Evolutionary conservation across 1,140 invertebrate species (phyloP).

Genomic region (Neodiprion lecontei): DNA sequence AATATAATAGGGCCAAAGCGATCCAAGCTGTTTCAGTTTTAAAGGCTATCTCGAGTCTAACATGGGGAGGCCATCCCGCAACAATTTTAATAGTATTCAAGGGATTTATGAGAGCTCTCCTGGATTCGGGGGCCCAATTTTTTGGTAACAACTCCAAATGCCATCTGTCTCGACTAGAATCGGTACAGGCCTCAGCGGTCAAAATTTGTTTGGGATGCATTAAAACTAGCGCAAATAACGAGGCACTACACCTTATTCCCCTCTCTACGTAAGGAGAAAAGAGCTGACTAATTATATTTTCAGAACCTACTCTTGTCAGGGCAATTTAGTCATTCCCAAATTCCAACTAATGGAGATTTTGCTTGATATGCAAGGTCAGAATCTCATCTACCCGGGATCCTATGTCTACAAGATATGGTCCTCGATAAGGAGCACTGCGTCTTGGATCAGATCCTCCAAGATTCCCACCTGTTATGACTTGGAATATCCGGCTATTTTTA

Average conservation of each 20-base stretch:
- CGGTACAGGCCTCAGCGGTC: not conserved
- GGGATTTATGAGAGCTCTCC: conserved; percentile 17
- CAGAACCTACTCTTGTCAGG: not conserved
- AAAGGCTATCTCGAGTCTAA: conserved; percentile 18
- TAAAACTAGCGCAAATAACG: not conserved
- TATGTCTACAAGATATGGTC: no score
- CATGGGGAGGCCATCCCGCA: conserved; percentile 25
- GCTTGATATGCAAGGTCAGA: no score
- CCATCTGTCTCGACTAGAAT: not conserved
- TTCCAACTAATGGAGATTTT: not conserved
- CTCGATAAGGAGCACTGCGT: no score
- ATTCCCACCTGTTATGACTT: no score
- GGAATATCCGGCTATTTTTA: no score
- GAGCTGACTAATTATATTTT: not conserved
- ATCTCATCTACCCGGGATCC: no score
- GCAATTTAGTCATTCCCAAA: not conserved
- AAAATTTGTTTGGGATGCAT: conserved; percentile 1
- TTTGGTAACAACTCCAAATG: not conserved
- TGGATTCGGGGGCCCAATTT: conserved; percentile 27
- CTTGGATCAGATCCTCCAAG: no score
- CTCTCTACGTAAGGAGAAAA: not conserved
- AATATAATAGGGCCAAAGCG: conserved; percentile 15
- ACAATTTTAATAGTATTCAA: conserved; percentile 24
- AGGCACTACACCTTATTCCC: not conserved
- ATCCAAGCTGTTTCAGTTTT: conserved; percentile 17